These are phyloP conservation scores for Morpho achilles DNA, from an alignment of 2,888 invertebrate species.

Conservation along the genomic window DNA sequence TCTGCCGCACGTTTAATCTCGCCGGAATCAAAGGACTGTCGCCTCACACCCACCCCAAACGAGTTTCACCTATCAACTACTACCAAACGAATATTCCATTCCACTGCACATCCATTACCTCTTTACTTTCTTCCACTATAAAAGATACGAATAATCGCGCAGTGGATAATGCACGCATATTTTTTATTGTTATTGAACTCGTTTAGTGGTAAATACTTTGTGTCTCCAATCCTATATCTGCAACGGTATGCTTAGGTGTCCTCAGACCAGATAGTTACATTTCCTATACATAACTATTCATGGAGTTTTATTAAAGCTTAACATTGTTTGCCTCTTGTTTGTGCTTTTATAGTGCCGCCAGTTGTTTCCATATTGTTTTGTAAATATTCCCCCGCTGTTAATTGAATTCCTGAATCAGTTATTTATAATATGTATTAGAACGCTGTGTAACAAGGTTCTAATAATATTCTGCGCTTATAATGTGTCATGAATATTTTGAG, in stretches of 20 bases:
- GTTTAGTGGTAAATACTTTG: slow-evolving; percentile 55
- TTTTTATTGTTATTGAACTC: slow-evolving; percentile 45
- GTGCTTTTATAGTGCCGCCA: slow-evolving; percentile 37
- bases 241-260: slow-evolving; percentile 65
- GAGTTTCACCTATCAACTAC: slow-evolving; percentile 46
- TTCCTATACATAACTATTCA: slow-evolving; percentile 63
- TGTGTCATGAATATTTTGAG: slow-evolving; percentile 26
- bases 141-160: slow-evolving; percentile 24
- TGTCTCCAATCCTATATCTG: slow-evolving; percentile 72
- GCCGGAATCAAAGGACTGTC: slow-evolving; percentile 76
- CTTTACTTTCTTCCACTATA: slow-evolving; percentile 1
- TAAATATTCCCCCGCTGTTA: slow-evolving; percentile 33
- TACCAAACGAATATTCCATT: slow-evolving; percentile 30
- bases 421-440: slow-evolving; percentile 29
- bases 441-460: slow-evolving; percentile 25
- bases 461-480: slow-evolving; percentile 26
- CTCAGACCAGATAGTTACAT: slow-evolving; percentile 73
- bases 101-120: slow-evolving; percentile 39
- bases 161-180: slow-evolving; percentile 35
- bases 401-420: slow-evolving; percentile 33
- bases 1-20: slow-evolving; percentile 79
- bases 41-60: slow-evolving; percentile 67
- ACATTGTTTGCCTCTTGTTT: slow-evolving; percentile 52
- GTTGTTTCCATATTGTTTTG: slow-evolving; percentile 38
- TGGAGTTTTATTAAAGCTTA: slow-evolving; percentile 64